These are phyloP conservation scores for Macaca nemestrina DNA, from an alignment of 2,113 vertebrate genomes.

Conservation along the genomic window DNA sequence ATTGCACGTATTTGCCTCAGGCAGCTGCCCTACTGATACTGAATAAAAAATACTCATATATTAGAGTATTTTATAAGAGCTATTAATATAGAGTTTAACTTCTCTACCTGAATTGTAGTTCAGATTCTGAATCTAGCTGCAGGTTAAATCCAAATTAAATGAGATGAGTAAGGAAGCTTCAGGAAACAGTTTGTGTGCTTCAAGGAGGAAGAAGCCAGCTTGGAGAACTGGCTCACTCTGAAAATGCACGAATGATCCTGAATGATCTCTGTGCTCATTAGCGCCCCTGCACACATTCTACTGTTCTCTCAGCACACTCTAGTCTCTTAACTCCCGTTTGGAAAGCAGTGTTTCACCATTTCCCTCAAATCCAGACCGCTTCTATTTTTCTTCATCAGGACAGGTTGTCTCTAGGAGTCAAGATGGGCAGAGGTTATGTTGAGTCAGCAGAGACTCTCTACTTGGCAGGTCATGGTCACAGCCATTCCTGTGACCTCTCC, in stretches of 20 bases:
- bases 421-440: neutral
- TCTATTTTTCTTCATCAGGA: neutral
- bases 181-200: neutral
- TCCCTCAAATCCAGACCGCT: neutral
- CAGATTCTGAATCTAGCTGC: neutral
- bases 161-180: neutral
- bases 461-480: neutral
- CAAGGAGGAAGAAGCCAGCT: too few species aligned
- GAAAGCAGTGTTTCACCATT: neutral
- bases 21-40: neutral
- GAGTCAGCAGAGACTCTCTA: neutral
- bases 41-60: slow-evolving; percentile 42
- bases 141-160: slow-evolving; percentile 52
- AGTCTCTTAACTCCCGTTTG: neutral
- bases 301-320: neutral
- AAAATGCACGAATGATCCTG: neutral
- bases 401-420: neutral
- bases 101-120: slow-evolving; percentile 24
- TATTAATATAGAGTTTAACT: slow-evolving; percentile 55
- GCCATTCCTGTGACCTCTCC: neutral
- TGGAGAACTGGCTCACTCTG: neutral
- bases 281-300: rapidly evolving
- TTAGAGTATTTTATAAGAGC: slow-evolving; percentile 14
- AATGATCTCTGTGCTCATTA: neutral
- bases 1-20: slow-evolving; percentile 33